A percentile compares a stretch with the other conserved stretches of the same genome.
Evolutionary conservation across 1,140 invertebrate species (phyloP).

Genomic region (Sitodiplosis mosellana): DNA sequence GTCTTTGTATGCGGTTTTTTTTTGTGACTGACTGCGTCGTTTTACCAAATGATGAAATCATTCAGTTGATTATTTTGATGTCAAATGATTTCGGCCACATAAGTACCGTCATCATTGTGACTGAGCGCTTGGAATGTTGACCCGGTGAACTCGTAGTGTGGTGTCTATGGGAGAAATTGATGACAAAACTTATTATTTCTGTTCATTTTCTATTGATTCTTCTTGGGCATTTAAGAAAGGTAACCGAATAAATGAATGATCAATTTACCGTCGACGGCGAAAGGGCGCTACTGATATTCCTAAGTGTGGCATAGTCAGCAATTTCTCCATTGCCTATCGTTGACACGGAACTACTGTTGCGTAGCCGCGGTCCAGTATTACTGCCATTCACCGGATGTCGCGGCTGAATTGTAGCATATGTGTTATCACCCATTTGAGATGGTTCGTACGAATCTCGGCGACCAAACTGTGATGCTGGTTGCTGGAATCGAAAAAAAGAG

Average conservation of each 20-base stretch:
- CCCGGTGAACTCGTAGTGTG: conserved; percentile 34
- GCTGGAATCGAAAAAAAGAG: conserved; percentile 5
- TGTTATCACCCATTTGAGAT: conserved; percentile 45
- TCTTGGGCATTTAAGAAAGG: not conserved
- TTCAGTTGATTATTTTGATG: not conserved
- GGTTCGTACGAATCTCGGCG: conserved; percentile 25
- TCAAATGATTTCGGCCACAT: conserved; percentile 49
- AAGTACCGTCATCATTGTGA: conserved; percentile 44
- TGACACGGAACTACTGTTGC: conserved; percentile 18
- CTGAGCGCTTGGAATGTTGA: conserved; percentile 54
- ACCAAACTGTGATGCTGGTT: conserved; percentile 17
- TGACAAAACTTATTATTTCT: not conserved
- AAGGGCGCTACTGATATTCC: not conserved
- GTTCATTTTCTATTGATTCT: not conserved
- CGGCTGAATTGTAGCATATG: conserved; percentile 72
- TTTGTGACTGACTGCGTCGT: no score
- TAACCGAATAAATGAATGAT: not conserved
- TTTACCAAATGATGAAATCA: no score
- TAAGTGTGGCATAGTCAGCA: not conserved
- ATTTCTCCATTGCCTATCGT: conserved; percentile 11
- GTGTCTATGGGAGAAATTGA: conserved; percentile 3
- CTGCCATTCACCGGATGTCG: conserved; percentile 34
- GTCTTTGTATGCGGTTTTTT: no score
- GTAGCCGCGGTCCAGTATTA: conserved; percentile 51
- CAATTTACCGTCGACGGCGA: not conserved